Percentiles rank a stretch among this genome's conserved stretches.
phyloP scores from a whole-genome alignment of 1,140 invertebrate genomes.

The Temnothorax longispinosus region DNA sequence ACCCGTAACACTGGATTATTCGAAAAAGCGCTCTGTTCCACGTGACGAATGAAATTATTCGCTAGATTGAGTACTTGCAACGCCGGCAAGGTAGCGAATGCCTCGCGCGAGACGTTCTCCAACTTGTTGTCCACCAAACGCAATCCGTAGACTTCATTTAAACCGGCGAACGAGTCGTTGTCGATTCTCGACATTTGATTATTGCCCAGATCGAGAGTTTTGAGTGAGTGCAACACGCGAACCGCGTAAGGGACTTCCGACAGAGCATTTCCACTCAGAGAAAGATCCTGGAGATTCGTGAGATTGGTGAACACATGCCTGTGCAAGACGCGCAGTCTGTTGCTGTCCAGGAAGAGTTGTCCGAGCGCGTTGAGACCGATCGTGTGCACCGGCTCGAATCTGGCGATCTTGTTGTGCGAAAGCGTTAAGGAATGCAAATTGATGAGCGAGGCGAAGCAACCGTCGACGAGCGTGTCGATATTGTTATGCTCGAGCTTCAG shows the following conservation, averaged over 20 bases:
- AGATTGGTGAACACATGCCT: slow-evolving; percentile 92
- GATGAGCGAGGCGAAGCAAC: slow-evolving; percentile 90
- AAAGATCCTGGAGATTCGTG: slow-evolving; percentile 93
- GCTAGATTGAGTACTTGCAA: slow-evolving; percentile 96
- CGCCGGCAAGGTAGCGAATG: slow-evolving; percentile 92
- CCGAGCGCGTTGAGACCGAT: slow-evolving; percentile 90
- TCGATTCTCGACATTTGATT: slow-evolving; percentile 92
- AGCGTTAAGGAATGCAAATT: slow-evolving; percentile 92
- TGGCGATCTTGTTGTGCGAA: slow-evolving; percentile 90
- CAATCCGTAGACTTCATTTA: slow-evolving; percentile 92
- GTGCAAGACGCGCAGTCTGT: slow-evolving; percentile 90
- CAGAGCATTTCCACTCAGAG: slow-evolving; percentile 93
- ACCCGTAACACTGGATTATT: slow-evolving; percentile 93
- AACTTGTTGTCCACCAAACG: slow-evolving; percentile 95
- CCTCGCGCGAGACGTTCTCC: slow-evolving; percentile 93
- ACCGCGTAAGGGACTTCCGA: slow-evolving; percentile 92
- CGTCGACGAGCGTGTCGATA: slow-evolving; percentile 90
- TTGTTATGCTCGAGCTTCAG: slow-evolving; percentile 92
- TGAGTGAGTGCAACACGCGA: slow-evolving; percentile 89
- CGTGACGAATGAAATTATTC: slow-evolving; percentile 92
- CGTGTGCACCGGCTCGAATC: slow-evolving; percentile 90
- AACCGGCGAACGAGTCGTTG: slow-evolving; percentile 92
- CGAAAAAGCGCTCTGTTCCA: slow-evolving; percentile 94
- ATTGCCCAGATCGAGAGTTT: slow-evolving; percentile 94
- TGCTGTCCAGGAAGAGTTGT: slow-evolving; percentile 91